These are phyloP conservation scores for Dryobotodes eremita DNA, from an alignment of 2,888 invertebrate genomes.

Conservation along the genomic window DNA sequence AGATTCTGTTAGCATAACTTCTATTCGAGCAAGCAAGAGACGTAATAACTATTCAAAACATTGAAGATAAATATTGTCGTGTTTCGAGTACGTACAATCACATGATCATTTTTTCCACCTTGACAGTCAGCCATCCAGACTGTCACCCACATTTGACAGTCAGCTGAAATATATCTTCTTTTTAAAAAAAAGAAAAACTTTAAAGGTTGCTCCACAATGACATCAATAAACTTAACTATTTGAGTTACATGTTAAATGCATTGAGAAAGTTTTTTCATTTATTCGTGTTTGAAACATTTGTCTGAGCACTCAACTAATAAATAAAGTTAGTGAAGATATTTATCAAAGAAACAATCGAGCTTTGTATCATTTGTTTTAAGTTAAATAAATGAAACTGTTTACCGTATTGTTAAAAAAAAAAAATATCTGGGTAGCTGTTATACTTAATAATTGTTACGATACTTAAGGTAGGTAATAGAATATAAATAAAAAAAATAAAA, in stretches of 20 bases:
- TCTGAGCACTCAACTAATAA: conserved; percentile 51
- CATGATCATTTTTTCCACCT: background rate
- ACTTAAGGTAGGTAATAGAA: too few relatives aligned
- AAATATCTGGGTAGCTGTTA: background rate
- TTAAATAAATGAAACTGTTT: conserved; percentile 19
- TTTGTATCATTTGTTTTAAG: conserved; percentile 30
- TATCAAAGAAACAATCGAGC: conserved; percentile 47
- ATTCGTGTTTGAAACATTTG: conserved; percentile 37
- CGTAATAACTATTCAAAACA: too few relatives aligned
- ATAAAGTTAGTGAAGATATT: conserved; percentile 56
- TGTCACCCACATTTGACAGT: background rate
- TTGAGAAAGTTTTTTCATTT: conserved; percentile 62
- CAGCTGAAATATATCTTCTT: background rate
- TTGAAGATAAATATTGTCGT: too few relatives aligned
- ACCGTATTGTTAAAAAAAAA: background rate
- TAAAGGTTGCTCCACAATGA: background rate
- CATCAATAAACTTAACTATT: conserved; percentile 39
- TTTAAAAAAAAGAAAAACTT: conserved; percentile 3
- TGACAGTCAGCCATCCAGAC: background rate
- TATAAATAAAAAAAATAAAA: too few relatives aligned
- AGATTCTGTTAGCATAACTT: background rate
- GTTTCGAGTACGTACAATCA: background rate
- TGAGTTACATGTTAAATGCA: conserved; percentile 43
- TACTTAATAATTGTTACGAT: background rate
- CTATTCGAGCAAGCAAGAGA: background rate